Conservation (phyloP, 2,888 invertebrate genomes). For the Idaea aversata region DNA sequence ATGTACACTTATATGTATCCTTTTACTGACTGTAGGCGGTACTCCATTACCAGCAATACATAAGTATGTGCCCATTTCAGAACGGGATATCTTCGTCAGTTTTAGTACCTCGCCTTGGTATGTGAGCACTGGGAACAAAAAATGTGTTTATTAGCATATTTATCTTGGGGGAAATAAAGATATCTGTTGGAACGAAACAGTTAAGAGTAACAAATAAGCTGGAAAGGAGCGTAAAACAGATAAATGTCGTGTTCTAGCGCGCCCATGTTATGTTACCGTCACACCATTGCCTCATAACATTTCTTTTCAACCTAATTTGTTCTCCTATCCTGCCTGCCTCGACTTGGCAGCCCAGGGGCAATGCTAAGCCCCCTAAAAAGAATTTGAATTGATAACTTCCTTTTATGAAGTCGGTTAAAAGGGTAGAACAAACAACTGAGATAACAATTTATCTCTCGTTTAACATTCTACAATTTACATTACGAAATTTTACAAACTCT, state of each 20-base stretch:
- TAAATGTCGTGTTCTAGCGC: neutral
- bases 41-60: slow-evolving; percentile 95
- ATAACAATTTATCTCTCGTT: slow-evolving; percentile 1
- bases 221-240: neutral
- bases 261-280: neutral
- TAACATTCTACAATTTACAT: slow-evolving; percentile 1
- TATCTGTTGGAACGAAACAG: neutral
- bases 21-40: slow-evolving; percentile 93
- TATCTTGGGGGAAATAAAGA: neutral
- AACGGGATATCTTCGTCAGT: slow-evolving; percentile 90
- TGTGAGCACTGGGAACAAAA: slow-evolving; percentile 81
- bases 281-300: neutral
- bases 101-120: slow-evolving; percentile 90
- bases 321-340: neutral
- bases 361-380: neutral
- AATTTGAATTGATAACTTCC: neutral
- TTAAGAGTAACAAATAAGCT: neutral
- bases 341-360: neutral
- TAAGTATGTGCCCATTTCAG: slow-evolving; percentile 95
- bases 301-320: neutral
- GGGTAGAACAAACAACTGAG: neutral
- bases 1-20: slow-evolving; percentile 93
- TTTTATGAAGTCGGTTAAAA: neutral
- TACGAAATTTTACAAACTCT: slow-evolving; percentile 1
- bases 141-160: slow-evolving; percentile 5